phyloP scores from a whole-genome alignment of 1,140 invertebrate species.

The Coelopa frigida region DNA sequence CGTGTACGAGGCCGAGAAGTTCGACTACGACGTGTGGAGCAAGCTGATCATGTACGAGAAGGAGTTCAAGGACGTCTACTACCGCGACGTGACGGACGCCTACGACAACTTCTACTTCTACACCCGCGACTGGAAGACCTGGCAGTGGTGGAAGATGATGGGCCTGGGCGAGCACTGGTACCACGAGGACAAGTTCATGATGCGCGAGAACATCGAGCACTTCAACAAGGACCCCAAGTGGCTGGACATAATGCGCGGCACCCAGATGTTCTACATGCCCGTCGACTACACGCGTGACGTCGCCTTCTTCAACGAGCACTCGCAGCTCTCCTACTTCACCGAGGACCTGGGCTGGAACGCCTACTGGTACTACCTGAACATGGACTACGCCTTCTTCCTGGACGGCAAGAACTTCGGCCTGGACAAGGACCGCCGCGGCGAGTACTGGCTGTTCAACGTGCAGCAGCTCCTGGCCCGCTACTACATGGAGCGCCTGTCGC shows the following conservation, averaged over 20 bases:
- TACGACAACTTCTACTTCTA: conserved; percentile 26
- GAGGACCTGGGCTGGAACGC: conserved; percentile 65
- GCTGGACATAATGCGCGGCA: conserved; percentile 18
- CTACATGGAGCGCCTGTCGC: conserved; percentile 60
- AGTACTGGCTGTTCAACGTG: conserved; percentile 54
- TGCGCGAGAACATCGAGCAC: conserved; percentile 24
- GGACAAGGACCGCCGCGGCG: conserved; percentile 52
- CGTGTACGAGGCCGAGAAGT: conserved; percentile 49
- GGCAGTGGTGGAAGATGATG: conserved; percentile 42
- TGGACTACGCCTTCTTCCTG: conserved; percentile 58
- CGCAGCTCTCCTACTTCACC: conserved; percentile 61
- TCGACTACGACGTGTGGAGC: conserved; percentile 45
- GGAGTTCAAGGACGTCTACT: conserved; percentile 31
- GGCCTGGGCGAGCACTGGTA: conserved; percentile 34
- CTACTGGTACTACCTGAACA: conserved; percentile 58
- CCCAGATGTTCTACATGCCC: conserved; percentile 31
- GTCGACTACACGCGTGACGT: conserved; percentile 53
- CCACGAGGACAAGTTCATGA: conserved; percentile 26
- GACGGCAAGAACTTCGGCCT: conserved; percentile 47
- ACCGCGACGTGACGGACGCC: conserved; percentile 24
- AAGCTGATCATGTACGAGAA: conserved; percentile 33
- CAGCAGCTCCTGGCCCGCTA: conserved; percentile 59
- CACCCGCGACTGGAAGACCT: conserved; percentile 46
- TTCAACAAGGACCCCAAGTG: conserved; percentile 23
- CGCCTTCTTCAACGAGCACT: conserved; percentile 53